Percentiles rank a stretch among this genome's conserved stretches.
phyloP scores from a whole-genome alignment of 2,113 vertebrate genomes.

The Stigmatopora nigra region DNA sequence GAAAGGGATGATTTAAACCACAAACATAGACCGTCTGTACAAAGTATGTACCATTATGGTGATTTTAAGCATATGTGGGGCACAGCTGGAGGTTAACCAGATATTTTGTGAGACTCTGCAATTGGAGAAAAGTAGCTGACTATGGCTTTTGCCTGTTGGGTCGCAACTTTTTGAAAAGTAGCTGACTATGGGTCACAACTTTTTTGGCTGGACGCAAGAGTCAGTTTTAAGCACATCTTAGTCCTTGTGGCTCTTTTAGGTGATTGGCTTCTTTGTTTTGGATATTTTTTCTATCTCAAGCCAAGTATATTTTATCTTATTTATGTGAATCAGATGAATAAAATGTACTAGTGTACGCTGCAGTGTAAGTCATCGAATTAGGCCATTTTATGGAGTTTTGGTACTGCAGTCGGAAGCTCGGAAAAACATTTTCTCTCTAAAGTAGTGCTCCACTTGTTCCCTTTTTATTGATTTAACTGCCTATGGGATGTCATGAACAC shows the following conservation, averaged over 20 bases:
- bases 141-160: slow-evolving; percentile 25
- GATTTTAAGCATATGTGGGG: slow-evolving; percentile 22
- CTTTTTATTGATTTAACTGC: too few species aligned
- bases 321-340: slow-evolving; percentile 15
- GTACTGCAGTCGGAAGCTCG: slow-evolving; percentile 16
- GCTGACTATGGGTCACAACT: slow-evolving; percentile 23
- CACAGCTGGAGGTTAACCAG: slow-evolving; percentile 11
- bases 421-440: background rate
- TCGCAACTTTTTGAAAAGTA: slow-evolving; percentile 26
- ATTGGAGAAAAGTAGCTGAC: slow-evolving; percentile 24
- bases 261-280: slow-evolving; percentile 18
- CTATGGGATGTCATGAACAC: too few species aligned
- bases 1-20: slow-evolving; percentile 4
- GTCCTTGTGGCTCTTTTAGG: slow-evolving; percentile 1
- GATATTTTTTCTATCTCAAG: background rate
- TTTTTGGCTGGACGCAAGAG: slow-evolving; percentile 20
- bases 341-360: slow-evolving; percentile 21
- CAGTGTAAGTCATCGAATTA: background rate
- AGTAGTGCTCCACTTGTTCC: too few species aligned
- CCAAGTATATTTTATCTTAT: slow-evolving; percentile 1
- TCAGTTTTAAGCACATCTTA: slow-evolving; percentile 28
- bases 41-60: slow-evolving; percentile 1
- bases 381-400: slow-evolving; percentile 19
- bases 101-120: slow-evolving; percentile 2
- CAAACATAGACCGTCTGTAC: background rate